Evolutionary conservation across 2,797 vertebrate species (phyloP).

Genomic region (Amniataba percoides): DNA sequence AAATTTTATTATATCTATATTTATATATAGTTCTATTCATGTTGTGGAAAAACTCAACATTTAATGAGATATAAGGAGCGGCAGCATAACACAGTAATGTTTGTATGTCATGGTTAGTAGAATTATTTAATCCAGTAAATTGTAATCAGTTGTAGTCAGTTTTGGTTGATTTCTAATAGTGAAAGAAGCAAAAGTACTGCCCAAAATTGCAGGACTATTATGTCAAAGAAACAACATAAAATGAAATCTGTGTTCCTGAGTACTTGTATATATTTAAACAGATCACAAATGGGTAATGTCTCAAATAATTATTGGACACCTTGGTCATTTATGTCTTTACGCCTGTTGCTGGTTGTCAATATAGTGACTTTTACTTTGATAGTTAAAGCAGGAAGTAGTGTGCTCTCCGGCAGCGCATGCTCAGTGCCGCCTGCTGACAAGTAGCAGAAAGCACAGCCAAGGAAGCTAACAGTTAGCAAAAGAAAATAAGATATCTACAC

Average conservation of each 20-base stretch:
- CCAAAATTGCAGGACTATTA: background rate
- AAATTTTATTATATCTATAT: too few species aligned
- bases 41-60: accelerated
- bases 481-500: background rate
- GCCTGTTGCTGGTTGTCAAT: background rate
- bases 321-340: background rate
- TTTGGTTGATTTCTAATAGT: background rate
- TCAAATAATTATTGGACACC: background rate
- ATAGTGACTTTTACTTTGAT: constrained; percentile 46
- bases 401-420: constrained; percentile 45
- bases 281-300: too few species aligned
- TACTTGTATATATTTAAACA: background rate
- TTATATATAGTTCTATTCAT: background rate
- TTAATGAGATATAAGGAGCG: background rate
- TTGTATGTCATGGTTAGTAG: too few species aligned
- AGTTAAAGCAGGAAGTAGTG: constrained; percentile 4
- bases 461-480: background rate
- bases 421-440: background rate
- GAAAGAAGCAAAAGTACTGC: background rate
- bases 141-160: too few species aligned
- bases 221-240: background rate
- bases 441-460: background rate
- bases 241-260: background rate
- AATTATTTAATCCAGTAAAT: too few species aligned
- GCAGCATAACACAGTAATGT: too few species aligned